Evolutionary conservation across 2,797 vertebrate genomes (phyloP).

Genomic region (Melanogrammus aeglefinus): DNA sequence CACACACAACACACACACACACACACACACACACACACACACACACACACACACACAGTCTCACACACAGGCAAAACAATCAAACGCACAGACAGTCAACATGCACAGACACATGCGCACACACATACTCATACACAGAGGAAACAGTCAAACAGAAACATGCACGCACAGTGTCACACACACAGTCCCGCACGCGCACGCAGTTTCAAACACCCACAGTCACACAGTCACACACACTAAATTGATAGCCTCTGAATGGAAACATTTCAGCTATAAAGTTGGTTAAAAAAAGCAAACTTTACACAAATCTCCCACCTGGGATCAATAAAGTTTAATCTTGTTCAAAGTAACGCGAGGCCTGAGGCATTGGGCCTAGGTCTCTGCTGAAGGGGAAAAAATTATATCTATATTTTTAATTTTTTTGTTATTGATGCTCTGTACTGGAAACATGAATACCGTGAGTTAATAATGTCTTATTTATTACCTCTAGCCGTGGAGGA

Average conservation of each 20-base stretch:
- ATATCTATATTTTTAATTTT: not conserved
- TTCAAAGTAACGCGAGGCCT: not conserved
- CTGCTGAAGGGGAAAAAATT: not conserved
- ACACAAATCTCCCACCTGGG: not conserved
- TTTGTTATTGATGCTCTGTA: not conserved
- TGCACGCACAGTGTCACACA: too few species aligned
- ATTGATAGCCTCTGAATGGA: not conserved
- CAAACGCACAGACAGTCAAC: too few species aligned
- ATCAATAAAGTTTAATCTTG: not conserved
- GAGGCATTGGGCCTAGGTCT: not conserved
- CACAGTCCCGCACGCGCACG: too few species aligned
- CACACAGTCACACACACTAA: not conserved
- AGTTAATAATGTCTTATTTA: not conserved
- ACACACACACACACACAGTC: too few species aligned
- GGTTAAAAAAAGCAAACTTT: not conserved
- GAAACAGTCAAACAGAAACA: too few species aligned
- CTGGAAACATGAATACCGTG: not conserved
- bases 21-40: too few species aligned
- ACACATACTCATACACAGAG: too few species aligned
- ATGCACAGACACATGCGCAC: too few species aligned
- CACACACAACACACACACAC: too few species aligned
- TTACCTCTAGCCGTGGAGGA: constrained; percentile 76
- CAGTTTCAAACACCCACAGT: too few species aligned
- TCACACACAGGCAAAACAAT: too few species aligned
- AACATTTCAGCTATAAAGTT: not conserved